Conservation (phyloP, 2,113 vertebrate genomes). For the Brachypteracias leptosomus region DNA sequence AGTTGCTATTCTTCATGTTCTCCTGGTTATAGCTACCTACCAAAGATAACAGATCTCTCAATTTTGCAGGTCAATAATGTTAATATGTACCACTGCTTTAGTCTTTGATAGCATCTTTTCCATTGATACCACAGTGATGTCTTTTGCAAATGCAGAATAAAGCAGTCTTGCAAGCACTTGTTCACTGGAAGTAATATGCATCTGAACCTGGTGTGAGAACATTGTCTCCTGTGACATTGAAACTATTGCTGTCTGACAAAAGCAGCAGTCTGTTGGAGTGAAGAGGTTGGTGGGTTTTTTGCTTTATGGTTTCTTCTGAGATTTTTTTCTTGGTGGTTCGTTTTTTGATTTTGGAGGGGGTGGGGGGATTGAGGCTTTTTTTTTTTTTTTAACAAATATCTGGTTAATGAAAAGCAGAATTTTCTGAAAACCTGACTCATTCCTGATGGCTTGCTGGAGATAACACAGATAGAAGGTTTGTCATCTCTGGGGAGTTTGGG, state of each 20-base stretch:
- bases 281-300: not conserved
- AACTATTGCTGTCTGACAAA: not conserved
- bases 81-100: not conserved
- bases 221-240: not conserved
- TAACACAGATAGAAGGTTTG: not conserved
- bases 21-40: not conserved
- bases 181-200: not conserved
- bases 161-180: not conserved
- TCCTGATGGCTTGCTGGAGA: not conserved
- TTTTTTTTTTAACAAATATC: not conserved
- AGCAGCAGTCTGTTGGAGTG: rapidly evolving
- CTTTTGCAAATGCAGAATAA: not conserved
- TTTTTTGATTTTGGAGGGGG: not conserved
- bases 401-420: not conserved
- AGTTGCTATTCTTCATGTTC: not conserved
- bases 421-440: not conserved
- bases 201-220: not conserved
- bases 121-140: not conserved
- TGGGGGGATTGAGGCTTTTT: not conserved
- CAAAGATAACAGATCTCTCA: not conserved
- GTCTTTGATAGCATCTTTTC: not conserved
- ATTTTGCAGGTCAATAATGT: not conserved
- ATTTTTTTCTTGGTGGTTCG: not conserved
- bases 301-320: not conserved
- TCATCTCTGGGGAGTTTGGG: not conserved